Base-by-base conservation (phyloP, 2,888 invertebrate species). In the Ephialtes manifestator region DNA sequence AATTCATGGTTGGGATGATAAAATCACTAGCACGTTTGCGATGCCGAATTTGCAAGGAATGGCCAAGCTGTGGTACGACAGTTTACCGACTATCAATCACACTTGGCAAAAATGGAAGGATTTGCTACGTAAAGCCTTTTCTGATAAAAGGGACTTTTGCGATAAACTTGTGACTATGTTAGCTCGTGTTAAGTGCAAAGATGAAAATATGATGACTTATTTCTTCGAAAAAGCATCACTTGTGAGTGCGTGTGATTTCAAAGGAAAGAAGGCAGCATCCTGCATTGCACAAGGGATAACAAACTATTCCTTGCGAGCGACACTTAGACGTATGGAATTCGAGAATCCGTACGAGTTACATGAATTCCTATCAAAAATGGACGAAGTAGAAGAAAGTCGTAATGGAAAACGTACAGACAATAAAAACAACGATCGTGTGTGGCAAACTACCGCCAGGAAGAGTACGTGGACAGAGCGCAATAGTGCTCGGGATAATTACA, bases 221-320 rank as follows among this genome's bases (percentile, higher is more conserved):
- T 81, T 67, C 20, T 82, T 77, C 18, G 58, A 15, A 7, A 82
- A 76, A 58, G 20, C 35, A n/a, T 76, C 79, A 11, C 60, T 83
- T 2, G 79, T 83, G 8, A 79, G 15, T 7, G 20, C 72, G 13
- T 83, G 83, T 28, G 24, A 55, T 11, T 72, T 68, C n/a, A 15
- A 18, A 10, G 70, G 79, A 10, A 74, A 72, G n/a, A 35, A 79
- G 24, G 84, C 76, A 11, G 84, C 77, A 8, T 81, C 24, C 3
- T 81, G 81, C 18, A 81, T 84, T 13, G 84, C 84, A 3, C 77
- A 84, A 11, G 81, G 84, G 48, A 53, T 55, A 55, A 43, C 43
- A 8, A 43, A 43, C 43, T 43, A 43, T 43, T 43, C 43, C 10
- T 43, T 43, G 43, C 43, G 43, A 13, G 43, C 43, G 8, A 43